Percentiles rank a stretch among this genome's conserved stretches.
Conservation (phyloP, 2,113 vertebrate genomes). For the Thinocorus orbignyianus region DNA sequence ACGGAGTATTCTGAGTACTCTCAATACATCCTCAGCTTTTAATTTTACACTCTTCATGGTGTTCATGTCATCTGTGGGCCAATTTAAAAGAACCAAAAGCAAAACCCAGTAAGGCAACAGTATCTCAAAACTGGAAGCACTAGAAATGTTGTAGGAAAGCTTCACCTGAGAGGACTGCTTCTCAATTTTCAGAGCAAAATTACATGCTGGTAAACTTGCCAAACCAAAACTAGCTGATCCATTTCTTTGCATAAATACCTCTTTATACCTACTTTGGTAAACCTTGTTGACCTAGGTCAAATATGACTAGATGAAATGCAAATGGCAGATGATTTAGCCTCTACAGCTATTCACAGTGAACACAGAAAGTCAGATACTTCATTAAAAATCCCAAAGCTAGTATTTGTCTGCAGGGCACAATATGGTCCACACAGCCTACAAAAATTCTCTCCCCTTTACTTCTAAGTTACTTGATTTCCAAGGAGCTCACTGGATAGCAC, state of each 20-base stretch:
- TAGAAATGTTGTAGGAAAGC: not conserved
- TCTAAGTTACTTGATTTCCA: slow-evolving; percentile 7
- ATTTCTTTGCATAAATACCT: not conserved
- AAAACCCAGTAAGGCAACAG: not conserved
- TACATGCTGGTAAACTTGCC: not conserved
- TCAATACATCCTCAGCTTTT: not conserved
- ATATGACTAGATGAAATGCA: not conserved
- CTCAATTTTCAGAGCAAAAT: not conserved
- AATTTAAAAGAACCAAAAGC: not conserved
- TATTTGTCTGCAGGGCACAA: not conserved
- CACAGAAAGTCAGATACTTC: not conserved
- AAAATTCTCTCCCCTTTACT: not conserved
- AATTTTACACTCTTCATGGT: not conserved
- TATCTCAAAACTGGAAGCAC: not conserved
- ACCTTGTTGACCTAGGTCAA: not conserved
- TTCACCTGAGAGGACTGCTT: not conserved
- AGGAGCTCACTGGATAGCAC: not conserved
- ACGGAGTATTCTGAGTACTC: not conserved
- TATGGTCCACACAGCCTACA: not conserved
- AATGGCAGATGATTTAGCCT: not conserved
- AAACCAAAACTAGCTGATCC: not conserved
- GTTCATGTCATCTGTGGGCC: not conserved
- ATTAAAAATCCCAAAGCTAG: not conserved
- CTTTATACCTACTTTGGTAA: not conserved
- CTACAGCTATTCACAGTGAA: not conserved